Conservation (phyloP, 2,797 vertebrate species). For the Diceros bicornis region DNA sequence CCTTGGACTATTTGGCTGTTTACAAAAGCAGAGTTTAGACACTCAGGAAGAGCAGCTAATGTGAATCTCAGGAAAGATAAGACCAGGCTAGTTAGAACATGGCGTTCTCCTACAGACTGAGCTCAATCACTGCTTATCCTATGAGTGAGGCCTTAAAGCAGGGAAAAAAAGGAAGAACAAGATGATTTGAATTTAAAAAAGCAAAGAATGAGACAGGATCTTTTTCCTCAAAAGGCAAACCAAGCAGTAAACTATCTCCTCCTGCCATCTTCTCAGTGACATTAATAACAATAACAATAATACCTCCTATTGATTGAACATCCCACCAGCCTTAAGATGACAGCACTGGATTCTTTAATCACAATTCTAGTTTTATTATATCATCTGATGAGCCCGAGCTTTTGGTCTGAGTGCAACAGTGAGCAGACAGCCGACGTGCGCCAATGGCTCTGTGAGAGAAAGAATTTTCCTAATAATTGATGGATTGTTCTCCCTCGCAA, state of each 20-base stretch:
- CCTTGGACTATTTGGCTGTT: not conserved
- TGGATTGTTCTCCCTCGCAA: not conserved
- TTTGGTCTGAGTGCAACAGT: rapidly evolving
- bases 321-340: not conserved
- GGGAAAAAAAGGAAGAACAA: not conserved
- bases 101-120: not conserved
- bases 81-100: not conserved
- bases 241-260: not conserved
- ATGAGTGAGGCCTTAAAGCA: not conserved
- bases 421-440: not conserved
- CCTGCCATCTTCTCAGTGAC: not conserved
- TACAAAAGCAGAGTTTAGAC: not conserved
- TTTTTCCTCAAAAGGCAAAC: not conserved
- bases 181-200: not conserved
- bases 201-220: not conserved
- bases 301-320: not conserved
- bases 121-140: not conserved
- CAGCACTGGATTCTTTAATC: not conserved
- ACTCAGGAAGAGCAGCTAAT: not conserved
- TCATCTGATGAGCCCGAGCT: not conserved
- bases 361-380: not conserved
- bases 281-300: not conserved
- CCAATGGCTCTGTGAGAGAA: not conserved
- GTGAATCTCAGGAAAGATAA: not conserved
- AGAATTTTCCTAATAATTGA: not conserved